A percentile compares a stretch with the other conserved stretches of the same genome.
phyloP scores from a whole-genome alignment of 2,113 vertebrate species.

The Silurus asotus region DNA sequence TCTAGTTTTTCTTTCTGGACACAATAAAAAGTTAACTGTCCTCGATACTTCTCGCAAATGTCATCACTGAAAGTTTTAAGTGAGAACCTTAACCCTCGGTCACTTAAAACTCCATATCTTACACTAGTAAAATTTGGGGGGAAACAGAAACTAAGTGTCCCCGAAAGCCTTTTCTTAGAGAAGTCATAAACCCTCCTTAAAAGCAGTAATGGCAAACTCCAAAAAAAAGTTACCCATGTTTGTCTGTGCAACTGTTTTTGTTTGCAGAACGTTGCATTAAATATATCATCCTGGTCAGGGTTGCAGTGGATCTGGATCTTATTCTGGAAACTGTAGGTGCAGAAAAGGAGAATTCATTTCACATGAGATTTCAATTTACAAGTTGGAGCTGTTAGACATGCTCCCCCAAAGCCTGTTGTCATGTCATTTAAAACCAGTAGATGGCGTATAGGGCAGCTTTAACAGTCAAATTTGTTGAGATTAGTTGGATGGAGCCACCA shows the following conservation, averaged over 20 bases:
- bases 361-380: neutral
- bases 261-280: too few relatives aligned
- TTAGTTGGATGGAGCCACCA: too few relatives aligned
- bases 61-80: too few relatives aligned
- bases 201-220: neutral
- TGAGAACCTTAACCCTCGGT: too few relatives aligned
- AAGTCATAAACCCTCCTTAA: neutral
- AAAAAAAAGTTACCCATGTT: neutral
- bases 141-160: neutral
- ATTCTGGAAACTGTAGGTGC: neutral
- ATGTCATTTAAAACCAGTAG: neutral
- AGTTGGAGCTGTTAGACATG: neutral
- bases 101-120: too few relatives aligned
- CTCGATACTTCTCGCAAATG: too few relatives aligned
- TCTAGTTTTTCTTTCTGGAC: too few relatives aligned
- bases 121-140: neutral
- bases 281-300: too few relatives aligned
- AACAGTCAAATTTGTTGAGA: neutral
- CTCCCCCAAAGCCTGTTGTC: neutral
- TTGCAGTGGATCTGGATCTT: neutral
- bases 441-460: neutral
- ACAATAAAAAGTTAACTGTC: too few relatives aligned
- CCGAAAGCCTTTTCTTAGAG: neutral
- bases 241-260: neutral
- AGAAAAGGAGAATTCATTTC: neutral